phyloP scores from a whole-genome alignment of 2,888 invertebrate genomes.

The Phytoseiulus persimilis region DNA sequence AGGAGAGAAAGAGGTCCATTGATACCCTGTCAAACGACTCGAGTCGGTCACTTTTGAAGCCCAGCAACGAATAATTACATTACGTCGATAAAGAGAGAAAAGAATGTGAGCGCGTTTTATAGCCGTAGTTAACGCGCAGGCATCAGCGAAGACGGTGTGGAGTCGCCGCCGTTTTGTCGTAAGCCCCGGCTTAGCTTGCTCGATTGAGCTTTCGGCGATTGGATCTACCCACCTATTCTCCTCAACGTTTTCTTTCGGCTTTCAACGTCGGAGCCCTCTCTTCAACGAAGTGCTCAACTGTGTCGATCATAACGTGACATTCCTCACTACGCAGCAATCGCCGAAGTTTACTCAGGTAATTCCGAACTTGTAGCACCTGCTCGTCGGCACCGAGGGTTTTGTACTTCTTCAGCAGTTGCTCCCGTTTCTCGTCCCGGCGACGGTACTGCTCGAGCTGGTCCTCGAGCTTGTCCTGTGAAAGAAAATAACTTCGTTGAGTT shows the following conservation, averaged over 20 bases:
- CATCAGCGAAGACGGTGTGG: not conserved
- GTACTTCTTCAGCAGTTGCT: conserved; percentile 16
- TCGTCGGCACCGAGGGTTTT: not conserved
- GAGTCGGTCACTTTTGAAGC: not conserved
- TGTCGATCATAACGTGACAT: conserved; percentile 36
- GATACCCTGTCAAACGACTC: not conserved
- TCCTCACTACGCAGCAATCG: conserved; percentile 29
- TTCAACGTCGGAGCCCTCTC: not conserved
- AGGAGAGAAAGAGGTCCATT: not conserved
- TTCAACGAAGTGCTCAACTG: conserved; percentile 18
- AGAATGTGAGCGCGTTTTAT: not conserved
- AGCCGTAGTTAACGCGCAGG: not conserved
- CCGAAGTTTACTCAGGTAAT: conserved; percentile 19
- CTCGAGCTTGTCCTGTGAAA: conserved; percentile 11
- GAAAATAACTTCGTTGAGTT: not conserved
- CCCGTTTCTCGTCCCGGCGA: conserved; percentile 26
- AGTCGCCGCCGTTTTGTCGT: not conserved
- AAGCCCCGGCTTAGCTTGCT: no score
- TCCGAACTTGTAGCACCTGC: conserved; percentile 19
- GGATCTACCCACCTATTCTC: not conserved
- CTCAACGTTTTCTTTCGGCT: not conserved
- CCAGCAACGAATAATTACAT: not conserved
- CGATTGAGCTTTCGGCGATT: not conserved
- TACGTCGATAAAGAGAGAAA: conserved; percentile 5
- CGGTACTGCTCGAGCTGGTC: conserved; percentile 30